Conservation (phyloP, 2,797 vertebrate species). For the Sebastes minor region DNA sequence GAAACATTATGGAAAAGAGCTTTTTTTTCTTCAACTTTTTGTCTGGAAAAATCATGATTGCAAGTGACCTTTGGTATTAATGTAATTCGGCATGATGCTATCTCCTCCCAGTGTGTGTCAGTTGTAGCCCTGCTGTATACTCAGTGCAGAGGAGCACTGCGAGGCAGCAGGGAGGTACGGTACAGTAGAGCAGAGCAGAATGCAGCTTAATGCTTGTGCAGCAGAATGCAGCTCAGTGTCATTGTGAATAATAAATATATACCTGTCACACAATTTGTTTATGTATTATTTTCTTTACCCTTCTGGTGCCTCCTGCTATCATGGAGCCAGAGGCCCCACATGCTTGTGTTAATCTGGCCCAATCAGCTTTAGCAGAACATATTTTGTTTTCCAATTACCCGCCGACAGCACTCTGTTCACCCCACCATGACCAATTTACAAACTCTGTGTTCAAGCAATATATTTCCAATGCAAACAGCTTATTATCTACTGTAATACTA, state of each 20-base stretch:
- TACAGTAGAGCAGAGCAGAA: constrained; percentile 31
- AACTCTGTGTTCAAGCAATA: constrained; percentile 47
- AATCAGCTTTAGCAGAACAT: constrained; percentile 56
- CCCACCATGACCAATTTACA: constrained; percentile 68
- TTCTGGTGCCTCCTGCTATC: constrained; percentile 38
- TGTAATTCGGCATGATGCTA: constrained; percentile 54
- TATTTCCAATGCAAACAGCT: constrained; percentile 49
- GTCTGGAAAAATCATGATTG: constrained; percentile 25
- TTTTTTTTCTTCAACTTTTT: constrained; percentile 7
- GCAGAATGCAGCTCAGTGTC: constrained; percentile 68
- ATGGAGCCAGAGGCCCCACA: constrained; percentile 12
- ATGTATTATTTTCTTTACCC: constrained; percentile 50
- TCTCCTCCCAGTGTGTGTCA: constrained; percentile 34
- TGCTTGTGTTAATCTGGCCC: constrained; percentile 47
- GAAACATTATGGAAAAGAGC: neutral
- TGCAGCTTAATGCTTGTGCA: constrained; percentile 67
- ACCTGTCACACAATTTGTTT: constrained; percentile 52
- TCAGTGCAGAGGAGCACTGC: constrained; percentile 31
- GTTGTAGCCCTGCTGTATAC: constrained; percentile 20
- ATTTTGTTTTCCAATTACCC: constrained; percentile 75
- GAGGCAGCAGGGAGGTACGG: constrained; percentile 54
- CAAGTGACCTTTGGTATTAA: constrained; percentile 40
- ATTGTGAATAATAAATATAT: constrained; percentile 68
- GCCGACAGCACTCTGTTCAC: constrained; percentile 50
- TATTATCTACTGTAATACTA: constrained; percentile 50